These are phyloP conservation scores for Geotrupes spiniger DNA, from an alignment of 2,888 invertebrate genomes.

Conservation along the genomic window DNA sequence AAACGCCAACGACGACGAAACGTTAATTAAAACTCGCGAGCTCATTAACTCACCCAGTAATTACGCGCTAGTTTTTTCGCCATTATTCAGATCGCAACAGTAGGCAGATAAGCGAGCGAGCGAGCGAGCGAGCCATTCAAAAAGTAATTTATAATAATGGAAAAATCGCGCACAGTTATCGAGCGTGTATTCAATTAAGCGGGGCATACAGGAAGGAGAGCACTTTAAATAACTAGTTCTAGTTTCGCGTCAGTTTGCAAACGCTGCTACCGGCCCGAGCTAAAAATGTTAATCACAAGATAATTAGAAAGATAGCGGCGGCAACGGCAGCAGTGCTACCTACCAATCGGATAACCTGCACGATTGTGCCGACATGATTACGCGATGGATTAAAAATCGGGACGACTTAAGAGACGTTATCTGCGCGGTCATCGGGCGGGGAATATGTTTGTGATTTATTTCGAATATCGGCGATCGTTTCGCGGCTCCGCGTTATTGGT, in stretches of 20 bases:
- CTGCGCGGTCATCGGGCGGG: not conserved
- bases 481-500: not conserved
- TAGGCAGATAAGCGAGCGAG: too few species aligned
- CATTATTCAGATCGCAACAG: too few species aligned
- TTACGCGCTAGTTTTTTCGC: not conserved
- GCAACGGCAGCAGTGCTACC: not conserved
- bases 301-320: conserved; percentile 3
- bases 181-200: not conserved
- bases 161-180: conserved; percentile 2
- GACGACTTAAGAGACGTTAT: conserved; percentile 4
- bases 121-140: too few species aligned
- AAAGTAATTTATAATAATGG: not conserved
- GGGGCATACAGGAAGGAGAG: not conserved
- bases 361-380: conserved; percentile 3
- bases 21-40: too few species aligned
- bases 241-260: conserved; percentile 12
- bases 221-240: conserved; percentile 7
- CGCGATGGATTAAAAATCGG: conserved; percentile 3
- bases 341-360: conserved; percentile 3
- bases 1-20: too few species aligned
- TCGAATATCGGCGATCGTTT: not conserved
- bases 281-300: conserved; percentile 6
- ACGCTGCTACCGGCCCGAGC: not conserved
- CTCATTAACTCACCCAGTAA: too few species aligned
- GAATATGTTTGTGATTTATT: conserved; percentile 5